These are phyloP conservation scores for Acarapis woodi DNA, from an alignment of 1,140 invertebrate genomes.

Conservation along the genomic window DNA sequence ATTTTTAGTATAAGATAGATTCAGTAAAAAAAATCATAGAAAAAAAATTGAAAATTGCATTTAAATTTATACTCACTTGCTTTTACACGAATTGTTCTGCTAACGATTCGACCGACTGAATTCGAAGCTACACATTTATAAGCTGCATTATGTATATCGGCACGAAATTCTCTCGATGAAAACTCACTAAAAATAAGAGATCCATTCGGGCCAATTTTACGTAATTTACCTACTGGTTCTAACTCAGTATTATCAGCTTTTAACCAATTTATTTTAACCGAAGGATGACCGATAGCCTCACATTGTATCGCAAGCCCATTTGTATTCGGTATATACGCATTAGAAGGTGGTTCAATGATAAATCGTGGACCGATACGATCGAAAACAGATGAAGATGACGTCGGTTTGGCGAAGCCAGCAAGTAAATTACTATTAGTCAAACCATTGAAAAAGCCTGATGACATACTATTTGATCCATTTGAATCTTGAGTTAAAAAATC, in stretches of 20 bases:
- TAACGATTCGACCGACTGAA: constrained; percentile 18
- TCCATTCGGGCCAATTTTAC: constrained; percentile 36
- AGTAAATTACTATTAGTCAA: too few relatives aligned
- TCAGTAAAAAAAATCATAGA: background rate
- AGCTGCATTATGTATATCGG: constrained; percentile 15
- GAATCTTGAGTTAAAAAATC: too few relatives aligned
- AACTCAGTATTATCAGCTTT: constrained; percentile 27
- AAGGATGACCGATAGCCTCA: constrained; percentile 56
- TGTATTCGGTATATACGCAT: constrained; percentile 72
- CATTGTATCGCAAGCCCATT: constrained; percentile 73
- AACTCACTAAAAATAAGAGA: constrained; percentile 28
- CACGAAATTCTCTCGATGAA: constrained; percentile 12
- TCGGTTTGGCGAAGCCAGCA: too few relatives aligned
- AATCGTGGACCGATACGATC: constrained; percentile 25
- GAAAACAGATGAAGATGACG: background rate
- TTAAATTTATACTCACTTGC: constrained; percentile 16
- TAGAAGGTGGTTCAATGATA: constrained; percentile 58
- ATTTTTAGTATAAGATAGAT: background rate
- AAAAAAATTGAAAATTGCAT: background rate
- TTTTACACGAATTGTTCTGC: constrained; percentile 17
- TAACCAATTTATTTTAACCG: constrained; percentile 56
- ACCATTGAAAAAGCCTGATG: too few relatives aligned
- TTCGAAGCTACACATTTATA: constrained; percentile 19
- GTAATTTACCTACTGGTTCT: constrained; percentile 28
- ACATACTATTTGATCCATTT: too few relatives aligned